Percentiles rank a stretch among this genome's conserved stretches.
phyloP scores from a whole-genome alignment of 1,140 invertebrate genomes.

The Drosophila navojoa region DNA sequence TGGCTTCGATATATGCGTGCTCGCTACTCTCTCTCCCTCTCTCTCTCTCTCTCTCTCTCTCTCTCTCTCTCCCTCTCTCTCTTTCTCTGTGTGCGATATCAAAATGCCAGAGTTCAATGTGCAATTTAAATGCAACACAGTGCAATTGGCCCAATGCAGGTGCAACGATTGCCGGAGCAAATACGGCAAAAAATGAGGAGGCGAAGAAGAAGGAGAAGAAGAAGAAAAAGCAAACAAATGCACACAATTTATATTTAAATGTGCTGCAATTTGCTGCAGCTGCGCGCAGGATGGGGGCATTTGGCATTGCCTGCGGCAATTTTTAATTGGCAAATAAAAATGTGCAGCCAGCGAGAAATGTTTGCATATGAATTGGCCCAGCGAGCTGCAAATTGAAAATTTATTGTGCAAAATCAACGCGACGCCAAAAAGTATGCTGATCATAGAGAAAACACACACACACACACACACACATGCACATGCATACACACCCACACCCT shows the following conservation, averaged over 20 bases:
- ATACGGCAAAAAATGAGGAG: neutral
- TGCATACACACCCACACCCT: conserved; percentile 1
- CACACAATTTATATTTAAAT: conserved; percentile 82
- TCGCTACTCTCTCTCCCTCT: no score
- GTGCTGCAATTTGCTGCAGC: conserved; percentile 52
- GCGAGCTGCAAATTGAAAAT: conserved; percentile 63
- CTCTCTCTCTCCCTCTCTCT: no score
- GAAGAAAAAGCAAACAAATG: conserved; percentile 37
- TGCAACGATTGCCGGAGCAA: conserved; percentile 26
- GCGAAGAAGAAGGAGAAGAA: neutral
- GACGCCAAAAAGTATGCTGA: conserved; percentile 43
- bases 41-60: no score
- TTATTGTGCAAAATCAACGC: conserved; percentile 66
- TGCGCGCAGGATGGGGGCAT: conserved; percentile 1
- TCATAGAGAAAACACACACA: neutral
- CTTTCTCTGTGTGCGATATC: conserved; percentile 40
- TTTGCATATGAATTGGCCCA: conserved; percentile 62
- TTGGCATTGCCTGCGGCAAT: conserved; percentile 50
- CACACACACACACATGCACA: conserved; percentile 10
- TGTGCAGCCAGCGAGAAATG: conserved; percentile 49
- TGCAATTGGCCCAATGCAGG: conserved; percentile 57
- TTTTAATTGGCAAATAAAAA: conserved; percentile 82
- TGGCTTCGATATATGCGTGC: conserved; percentile 16
- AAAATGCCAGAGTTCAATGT: conserved; percentile 81
- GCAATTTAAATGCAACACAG: conserved; percentile 78